Evolutionary conservation across 1,140 invertebrate species (phyloP).

Genomic region (Bactericera cockerelli): DNA sequence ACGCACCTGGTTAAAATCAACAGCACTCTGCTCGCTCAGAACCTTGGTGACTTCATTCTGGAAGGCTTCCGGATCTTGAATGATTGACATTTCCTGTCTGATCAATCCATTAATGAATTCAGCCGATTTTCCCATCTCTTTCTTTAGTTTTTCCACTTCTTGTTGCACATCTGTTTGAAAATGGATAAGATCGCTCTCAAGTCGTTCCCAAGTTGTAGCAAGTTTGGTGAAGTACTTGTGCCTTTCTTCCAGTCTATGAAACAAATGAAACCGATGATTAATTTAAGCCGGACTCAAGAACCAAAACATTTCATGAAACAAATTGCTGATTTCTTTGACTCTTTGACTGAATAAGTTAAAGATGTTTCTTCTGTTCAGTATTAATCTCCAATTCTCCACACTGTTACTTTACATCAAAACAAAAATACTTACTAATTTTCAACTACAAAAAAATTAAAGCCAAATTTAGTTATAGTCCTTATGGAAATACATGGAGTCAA

Average conservation of each 20-base stretch:
- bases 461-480: too few relatives aligned
- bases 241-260: slow-evolving; percentile 15
- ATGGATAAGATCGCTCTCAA: slow-evolving; percentile 31
- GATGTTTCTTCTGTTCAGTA: too few relatives aligned
- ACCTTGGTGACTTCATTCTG: background rate
- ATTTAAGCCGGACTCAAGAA: too few relatives aligned
- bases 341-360: too few relatives aligned
- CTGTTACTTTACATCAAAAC: too few relatives aligned
- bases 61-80: slow-evolving; percentile 1
- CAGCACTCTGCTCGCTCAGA: background rate
- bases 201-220: background rate
- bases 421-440: too few relatives aligned
- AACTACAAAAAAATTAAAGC: too few relatives aligned
- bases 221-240: background rate
- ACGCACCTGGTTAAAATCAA: background rate
- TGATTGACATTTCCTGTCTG: background rate
- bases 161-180: slow-evolving; percentile 46
- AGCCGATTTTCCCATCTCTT: background rate
- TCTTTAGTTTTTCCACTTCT: slow-evolving; percentile 38
- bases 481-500: too few relatives aligned
- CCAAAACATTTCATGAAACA: background rate
- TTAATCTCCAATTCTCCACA: too few relatives aligned
- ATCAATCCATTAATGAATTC: background rate
- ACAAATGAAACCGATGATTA: slow-evolving; percentile 13
- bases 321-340: too few relatives aligned